Evolutionary conservation across 2,888 invertebrate species (phyloP), one percentile per base, ranked within the genome.

Genomic region (Rhingia rostrata): DNA sequence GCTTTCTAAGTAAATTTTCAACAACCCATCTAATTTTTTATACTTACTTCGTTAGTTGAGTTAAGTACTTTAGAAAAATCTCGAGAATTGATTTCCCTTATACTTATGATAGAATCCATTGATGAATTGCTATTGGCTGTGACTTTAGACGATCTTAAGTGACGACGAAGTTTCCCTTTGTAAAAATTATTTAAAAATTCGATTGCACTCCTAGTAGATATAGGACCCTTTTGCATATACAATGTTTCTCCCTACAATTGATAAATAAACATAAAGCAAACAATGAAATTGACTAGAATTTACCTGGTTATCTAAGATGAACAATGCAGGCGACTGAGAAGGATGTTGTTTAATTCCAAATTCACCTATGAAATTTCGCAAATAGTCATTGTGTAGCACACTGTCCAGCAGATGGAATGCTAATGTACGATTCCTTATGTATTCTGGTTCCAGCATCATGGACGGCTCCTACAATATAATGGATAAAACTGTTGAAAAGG

Each of bases 391-490:
- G 41, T 80, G 37, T 32, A 60, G 14, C 9, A 54, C n/a, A 41
- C 69, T 70, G 32, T 79, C 80, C 41, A 84, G 12, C 73, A 84
- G 80, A 3, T 80, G n/a, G 30, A 84, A 80, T 74, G 74, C 43
- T 66, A 84, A 54, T 41, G 84, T 69, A 54, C 41, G 12, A 70
- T 84, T 84, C 3, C 14, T 12, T 37, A 12, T 10, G n/a, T 53
- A n/a, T 6, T 51, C 63, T 9, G 43, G n/a, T 0, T 32, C 22
- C 14, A 60, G n/a, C 0, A 47, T 9, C 35, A 39, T 58, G 7
- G 61, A 53, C n/a, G 39, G 22, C 37, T 37, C 37, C 80, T 84
- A 4, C 2, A 69, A 58, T 9, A 6, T 33, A 9, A 60, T 66
- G 3, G 7, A 58, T 12, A 7, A 35, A 45, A 51, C 9, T 14